phyloP scores from a whole-genome alignment of 2,113 vertebrate species.

The Podarcis raffonei region DNA sequence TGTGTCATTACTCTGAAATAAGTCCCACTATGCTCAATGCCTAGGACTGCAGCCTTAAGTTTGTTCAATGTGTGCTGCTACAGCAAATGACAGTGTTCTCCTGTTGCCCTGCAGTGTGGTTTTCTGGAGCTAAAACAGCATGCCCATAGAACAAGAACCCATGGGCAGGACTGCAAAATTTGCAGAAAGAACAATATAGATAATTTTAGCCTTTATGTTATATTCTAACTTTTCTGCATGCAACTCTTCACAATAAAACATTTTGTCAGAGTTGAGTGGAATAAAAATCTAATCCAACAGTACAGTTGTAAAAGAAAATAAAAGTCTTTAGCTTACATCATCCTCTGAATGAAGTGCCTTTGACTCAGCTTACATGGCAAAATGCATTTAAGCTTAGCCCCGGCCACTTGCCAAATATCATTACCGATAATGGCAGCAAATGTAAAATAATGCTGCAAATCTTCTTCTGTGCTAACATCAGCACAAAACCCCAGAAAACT shows the following conservation, averaged over 20 bases:
- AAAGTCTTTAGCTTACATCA: not conserved
- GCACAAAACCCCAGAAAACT: not conserved
- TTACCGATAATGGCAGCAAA: slow-evolving; percentile 42
- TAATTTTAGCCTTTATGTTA: not conserved
- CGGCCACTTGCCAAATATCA: slow-evolving; percentile 34
- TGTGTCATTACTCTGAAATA: not conserved
- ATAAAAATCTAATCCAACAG: not conserved
- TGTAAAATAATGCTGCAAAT: slow-evolving; percentile 39
- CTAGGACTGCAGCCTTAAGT: not conserved
- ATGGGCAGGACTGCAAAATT: not conserved
- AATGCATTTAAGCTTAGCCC: slow-evolving; percentile 28
- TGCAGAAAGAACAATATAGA: not conserved
- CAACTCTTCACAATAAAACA: not conserved
- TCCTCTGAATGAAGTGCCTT: accelerated
- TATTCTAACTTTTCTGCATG: not conserved
- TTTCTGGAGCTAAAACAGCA: not conserved
- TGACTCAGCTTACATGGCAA: not conserved
- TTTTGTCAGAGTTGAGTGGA: not conserved
- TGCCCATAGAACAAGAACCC: not conserved
- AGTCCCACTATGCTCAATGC: too few species aligned
- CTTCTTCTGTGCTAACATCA: not conserved
- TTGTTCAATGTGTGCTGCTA: not conserved
- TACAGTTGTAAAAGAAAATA: not conserved
- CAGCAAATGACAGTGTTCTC: not conserved
- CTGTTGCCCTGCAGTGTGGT: not conserved